Evolutionary conservation across 2,113 vertebrate species (phyloP).

Genomic region (Conger conger): DNA sequence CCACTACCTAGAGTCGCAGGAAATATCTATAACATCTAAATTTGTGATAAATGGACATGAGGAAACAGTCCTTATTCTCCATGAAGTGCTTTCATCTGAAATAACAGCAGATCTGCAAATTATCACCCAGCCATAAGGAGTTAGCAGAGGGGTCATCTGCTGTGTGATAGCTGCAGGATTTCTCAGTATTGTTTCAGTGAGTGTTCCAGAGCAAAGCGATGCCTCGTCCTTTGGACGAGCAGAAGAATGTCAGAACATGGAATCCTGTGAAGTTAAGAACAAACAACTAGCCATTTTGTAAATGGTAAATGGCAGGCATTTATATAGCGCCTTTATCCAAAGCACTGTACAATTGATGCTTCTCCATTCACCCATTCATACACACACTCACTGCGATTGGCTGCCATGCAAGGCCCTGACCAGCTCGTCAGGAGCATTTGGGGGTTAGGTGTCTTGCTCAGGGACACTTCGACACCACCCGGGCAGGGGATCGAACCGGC

Average conservation of each 20-base stretch:
- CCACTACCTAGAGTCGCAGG: constrained; percentile 24
- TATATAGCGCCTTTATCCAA: too few species aligned
- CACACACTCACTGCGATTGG: too few species aligned
- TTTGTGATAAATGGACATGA: constrained; percentile 39
- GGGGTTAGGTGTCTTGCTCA: too few species aligned
- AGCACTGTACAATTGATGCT: too few species aligned
- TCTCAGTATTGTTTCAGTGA: constrained; percentile 52
- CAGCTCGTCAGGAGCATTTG: too few species aligned
- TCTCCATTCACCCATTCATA: too few species aligned
- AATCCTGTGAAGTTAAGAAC: constrained; percentile 61
- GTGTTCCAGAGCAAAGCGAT: constrained; percentile 56
- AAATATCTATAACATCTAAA: constrained; percentile 17
- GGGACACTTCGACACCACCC: too few species aligned
- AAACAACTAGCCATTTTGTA: constrained; percentile 39
- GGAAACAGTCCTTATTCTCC: constrained; percentile 27
- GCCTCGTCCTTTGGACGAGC: constrained; percentile 58
- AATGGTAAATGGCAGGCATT: too few species aligned
- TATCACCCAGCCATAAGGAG: constrained; percentile 46
- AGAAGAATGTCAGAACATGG: constrained; percentile 57
- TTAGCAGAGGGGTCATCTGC: constrained; percentile 61
- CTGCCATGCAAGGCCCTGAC: too few species aligned
- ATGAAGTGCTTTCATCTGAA: constrained; percentile 55
- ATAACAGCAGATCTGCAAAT: constrained; percentile 52
- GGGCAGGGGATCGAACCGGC: too few species aligned
- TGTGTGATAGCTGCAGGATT: constrained; percentile 67